A percentile compares a stretch with the other conserved stretches of the same genome.
phyloP scores from a whole-genome alignment of 2,888 invertebrate genomes.

The Drosophila ustulata region DNA sequence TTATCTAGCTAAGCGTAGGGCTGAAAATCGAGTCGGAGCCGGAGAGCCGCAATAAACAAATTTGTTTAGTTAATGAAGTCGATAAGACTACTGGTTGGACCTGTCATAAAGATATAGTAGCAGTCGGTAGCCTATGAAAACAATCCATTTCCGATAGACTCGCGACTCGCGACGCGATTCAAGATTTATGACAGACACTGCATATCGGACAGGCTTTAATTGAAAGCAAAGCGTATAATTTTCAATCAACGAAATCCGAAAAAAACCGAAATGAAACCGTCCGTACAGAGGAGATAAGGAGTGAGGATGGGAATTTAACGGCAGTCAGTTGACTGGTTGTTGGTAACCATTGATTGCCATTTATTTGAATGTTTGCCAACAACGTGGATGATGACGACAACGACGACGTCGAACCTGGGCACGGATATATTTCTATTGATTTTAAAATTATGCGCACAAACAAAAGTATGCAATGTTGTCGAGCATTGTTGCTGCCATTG shows the following conservation, averaged over 20 bases:
- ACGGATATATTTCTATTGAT: slow-evolving; percentile 85
- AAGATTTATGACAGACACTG: slow-evolving; percentile 64
- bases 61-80: slow-evolving; percentile 77
- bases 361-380: slow-evolving; percentile 72
- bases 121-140: slow-evolving; percentile 64
- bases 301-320: slow-evolving; percentile 45
- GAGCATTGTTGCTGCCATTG: slow-evolving; percentile 23
- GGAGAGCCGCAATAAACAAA: slow-evolving; percentile 63
- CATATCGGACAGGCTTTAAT: slow-evolving; percentile 72
- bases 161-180: slow-evolving; percentile 10
- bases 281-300: slow-evolving; percentile 37
- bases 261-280: slow-evolving; percentile 19
- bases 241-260: slow-evolving; percentile 65
- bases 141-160: slow-evolving; percentile 31
- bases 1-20: slow-evolving; percentile 62
- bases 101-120: slow-evolving; percentile 69
- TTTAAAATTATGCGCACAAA: slow-evolving; percentile 85
- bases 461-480: slow-evolving; percentile 67
- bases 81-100: slow-evolving; percentile 69
- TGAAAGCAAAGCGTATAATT: slow-evolving; percentile 78
- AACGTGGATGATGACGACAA: slow-evolving; percentile 15
- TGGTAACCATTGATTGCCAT: slow-evolving; percentile 66
- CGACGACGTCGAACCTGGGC: slow-evolving; percentile 39
- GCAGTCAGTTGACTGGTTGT: slow-evolving; percentile 55
- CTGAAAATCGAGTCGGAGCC: background rate